Conservation (phyloP, 92 coral and sea anemone species). For the Parazoanthus atlanticus region DNA sequence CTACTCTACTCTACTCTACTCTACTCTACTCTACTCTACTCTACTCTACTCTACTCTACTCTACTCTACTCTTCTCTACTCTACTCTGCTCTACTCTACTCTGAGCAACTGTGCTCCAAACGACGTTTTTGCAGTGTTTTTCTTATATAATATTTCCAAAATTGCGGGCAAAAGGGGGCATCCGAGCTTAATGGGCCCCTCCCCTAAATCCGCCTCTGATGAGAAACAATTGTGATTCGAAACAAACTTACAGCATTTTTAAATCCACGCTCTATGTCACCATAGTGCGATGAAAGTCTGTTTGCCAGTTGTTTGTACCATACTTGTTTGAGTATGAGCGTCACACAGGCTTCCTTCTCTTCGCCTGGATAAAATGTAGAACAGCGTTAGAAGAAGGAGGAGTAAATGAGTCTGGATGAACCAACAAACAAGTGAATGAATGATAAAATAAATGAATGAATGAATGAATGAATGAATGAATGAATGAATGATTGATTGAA, state of each 20-base stretch:
- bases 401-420: background rate
- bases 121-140: no score
- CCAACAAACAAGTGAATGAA: background rate
- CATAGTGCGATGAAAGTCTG: conserved; percentile 45
- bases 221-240: background rate
- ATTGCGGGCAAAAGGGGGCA: no score
- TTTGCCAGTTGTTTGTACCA: conserved; percentile 74
- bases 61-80: background rate
- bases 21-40: background rate
- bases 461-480: background rate
- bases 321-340: conserved; percentile 81
- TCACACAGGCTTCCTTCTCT: conserved; percentile 81
- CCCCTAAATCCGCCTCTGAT: no score
- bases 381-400: background rate
- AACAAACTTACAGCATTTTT: conserved; percentile 65
- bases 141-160: background rate
- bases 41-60: background rate
- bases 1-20: background rate
- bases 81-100: background rate
- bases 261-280: conserved; percentile 52
- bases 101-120: background rate
- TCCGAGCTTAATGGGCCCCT: no score
- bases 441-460: background rate
- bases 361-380: conserved; percentile 45
- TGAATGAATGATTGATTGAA: background rate